Conservation (phyloP, 2,888 invertebrate genomes). For the Ormyrus pomaceus region DNA sequence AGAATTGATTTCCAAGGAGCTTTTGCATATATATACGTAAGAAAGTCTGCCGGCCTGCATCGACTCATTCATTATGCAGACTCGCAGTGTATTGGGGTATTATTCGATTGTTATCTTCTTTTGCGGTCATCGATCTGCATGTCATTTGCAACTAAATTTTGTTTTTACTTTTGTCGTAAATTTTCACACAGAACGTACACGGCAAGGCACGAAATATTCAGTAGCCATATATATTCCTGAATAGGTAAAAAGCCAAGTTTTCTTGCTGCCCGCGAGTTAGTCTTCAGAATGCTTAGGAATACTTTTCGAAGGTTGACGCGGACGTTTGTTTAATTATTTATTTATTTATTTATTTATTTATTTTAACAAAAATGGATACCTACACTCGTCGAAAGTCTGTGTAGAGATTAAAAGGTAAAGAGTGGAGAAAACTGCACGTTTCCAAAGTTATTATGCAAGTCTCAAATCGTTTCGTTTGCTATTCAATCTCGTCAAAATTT, state of each 20-base stretch:
- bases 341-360: too few relatives aligned
- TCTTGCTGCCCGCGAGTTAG: not conserved
- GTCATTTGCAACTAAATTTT: slow-evolving; percentile 36
- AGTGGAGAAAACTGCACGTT: too few relatives aligned
- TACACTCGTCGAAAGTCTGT: too few relatives aligned
- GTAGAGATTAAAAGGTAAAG: too few relatives aligned
- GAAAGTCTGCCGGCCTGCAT: not conserved
- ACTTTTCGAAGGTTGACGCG: not conserved
- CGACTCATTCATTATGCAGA: slow-evolving; percentile 43
- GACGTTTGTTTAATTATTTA: not conserved
- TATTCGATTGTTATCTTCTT: slow-evolving; percentile 41
- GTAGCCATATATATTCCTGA: slow-evolving; percentile 1
- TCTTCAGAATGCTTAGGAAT: not conserved
- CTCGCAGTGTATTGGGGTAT: slow-evolving; percentile 13
- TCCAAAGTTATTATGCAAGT: too few relatives aligned
- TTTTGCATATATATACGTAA: slow-evolving; percentile 1
- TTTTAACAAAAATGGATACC: too few relatives aligned
- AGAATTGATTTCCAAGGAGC: slow-evolving; percentile 31
- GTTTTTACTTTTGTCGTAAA: slow-evolving; percentile 34
- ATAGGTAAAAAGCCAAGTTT: too few relatives aligned
- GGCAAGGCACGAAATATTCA: slow-evolving; percentile 7
- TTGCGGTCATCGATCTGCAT: slow-evolving; percentile 45
- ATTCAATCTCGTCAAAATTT: too few relatives aligned
- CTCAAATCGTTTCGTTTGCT: too few relatives aligned
- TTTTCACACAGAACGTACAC: not conserved